A percentile compares a stretch with the other conserved stretches of the same genome.
Evolutionary conservation across 2,797 vertebrate species (phyloP).

Genomic region (Gymnothorax javanicus): DNA sequence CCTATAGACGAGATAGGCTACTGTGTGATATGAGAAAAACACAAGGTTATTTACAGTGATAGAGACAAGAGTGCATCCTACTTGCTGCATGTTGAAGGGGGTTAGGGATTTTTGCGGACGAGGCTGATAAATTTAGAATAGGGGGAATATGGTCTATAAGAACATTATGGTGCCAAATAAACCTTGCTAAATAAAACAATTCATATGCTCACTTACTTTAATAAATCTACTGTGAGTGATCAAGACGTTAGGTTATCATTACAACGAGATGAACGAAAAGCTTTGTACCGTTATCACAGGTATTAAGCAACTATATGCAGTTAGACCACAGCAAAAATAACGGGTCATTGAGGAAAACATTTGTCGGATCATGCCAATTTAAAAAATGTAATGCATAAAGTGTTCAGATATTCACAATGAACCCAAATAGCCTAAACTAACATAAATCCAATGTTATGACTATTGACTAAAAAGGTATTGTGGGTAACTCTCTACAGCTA

Average conservation of each 20-base stretch:
- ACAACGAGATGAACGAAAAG: neutral
- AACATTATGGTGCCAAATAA: neutral
- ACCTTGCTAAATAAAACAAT: neutral
- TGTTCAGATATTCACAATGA: too few species aligned
- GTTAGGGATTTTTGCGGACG: neutral
- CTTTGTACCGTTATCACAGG: too few species aligned
- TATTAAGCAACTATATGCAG: neutral
- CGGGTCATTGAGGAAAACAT: neutral
- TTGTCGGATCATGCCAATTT: neutral
- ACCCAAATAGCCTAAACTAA: too few species aligned
- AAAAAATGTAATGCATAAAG: neutral
- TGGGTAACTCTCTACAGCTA: too few species aligned
- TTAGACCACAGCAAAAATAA: neutral
- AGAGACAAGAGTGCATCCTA: neutral
- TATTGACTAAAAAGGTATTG: too few species aligned
- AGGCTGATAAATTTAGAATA: neutral
- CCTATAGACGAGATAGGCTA: neutral
- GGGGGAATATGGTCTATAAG: neutral
- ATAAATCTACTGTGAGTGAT: too few species aligned
- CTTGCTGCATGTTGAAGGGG: neutral
- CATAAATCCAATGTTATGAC: too few species aligned
- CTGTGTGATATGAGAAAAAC: neutral
- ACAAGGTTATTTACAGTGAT: slow-evolving; percentile 10
- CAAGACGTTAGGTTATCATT: neutral
- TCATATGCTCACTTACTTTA: too few species aligned